Evolutionary conservation across 2,888 invertebrate genomes (phyloP).

Genomic region (Ectobius pallidus): DNA sequence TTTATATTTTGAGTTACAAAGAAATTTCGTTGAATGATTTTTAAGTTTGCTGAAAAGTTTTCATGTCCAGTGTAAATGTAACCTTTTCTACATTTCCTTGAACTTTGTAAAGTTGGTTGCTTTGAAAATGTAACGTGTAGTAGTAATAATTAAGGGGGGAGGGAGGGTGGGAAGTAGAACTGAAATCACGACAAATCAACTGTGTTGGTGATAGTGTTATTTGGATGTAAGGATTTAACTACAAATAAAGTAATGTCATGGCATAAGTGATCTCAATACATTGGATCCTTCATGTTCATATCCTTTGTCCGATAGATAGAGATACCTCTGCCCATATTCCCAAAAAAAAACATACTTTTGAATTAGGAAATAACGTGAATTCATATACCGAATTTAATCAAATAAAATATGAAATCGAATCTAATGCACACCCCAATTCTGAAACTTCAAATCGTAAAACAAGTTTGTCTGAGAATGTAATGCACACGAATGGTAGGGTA

Average conservation of each 20-base stretch:
- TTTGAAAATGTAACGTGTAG: background rate
- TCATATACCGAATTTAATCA: too few species aligned
- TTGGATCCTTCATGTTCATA: background rate
- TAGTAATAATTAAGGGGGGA: background rate
- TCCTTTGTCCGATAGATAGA: too few species aligned
- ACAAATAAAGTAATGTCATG: slow-evolving; percentile 17
- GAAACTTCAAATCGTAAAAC: too few species aligned
- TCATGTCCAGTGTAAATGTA: background rate
- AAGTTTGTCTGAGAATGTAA: too few species aligned
- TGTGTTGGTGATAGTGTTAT: slow-evolving; percentile 2
- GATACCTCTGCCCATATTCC: background rate
- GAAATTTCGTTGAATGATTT: too few species aligned
- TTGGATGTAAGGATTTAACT: slow-evolving; percentile 24
- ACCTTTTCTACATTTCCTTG: background rate
- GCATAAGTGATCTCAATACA: background rate
- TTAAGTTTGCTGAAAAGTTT: too few species aligned
- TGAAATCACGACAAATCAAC: slow-evolving; percentile 13
- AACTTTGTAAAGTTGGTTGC: background rate
- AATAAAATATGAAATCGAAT: too few species aligned
- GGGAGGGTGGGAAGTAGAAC: background rate
- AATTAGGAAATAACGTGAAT: too few species aligned
- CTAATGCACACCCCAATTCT: too few species aligned
- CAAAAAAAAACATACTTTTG: too few species aligned
- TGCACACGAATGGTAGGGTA: too few species aligned
- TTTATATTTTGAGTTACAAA: too few species aligned